phyloP scores from a whole-genome alignment of 30 jellyfish, hydroid and myxozoan species.

The Euphysa ruthae region DNA sequence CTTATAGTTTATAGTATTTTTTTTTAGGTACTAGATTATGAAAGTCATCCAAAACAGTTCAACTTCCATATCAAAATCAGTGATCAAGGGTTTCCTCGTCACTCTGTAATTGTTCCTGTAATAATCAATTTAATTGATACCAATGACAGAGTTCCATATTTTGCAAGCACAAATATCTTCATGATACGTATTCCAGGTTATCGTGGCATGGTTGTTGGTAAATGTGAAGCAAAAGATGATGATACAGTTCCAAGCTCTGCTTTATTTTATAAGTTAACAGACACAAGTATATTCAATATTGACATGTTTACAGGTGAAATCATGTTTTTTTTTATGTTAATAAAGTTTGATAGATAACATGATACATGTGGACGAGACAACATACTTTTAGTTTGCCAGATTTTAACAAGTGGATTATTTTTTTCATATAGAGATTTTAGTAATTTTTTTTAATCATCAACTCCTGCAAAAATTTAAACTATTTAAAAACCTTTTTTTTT shows the following conservation, averaged over 20 bases:
- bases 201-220: slow-evolving; percentile 47
- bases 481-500: too few relatives aligned
- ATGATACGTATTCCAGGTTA: slow-evolving; percentile 49
- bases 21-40: slow-evolving; percentile 80
- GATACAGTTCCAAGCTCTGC: slow-evolving; percentile 55
- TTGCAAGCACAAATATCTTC: slow-evolving; percentile 29
- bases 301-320: slow-evolving; percentile 50
- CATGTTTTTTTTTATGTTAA: too few relatives aligned
- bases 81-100: slow-evolving; percentile 66
- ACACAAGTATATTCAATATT: slow-evolving; percentile 30
- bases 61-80: slow-evolving; percentile 48
- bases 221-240: slow-evolving; percentile 63
- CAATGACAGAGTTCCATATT: slow-evolving; percentile 84
- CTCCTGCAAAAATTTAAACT: too few relatives aligned
- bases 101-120: slow-evolving; percentile 53
- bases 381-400: too few relatives aligned
- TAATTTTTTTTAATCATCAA: too few relatives aligned
- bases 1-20: too few relatives aligned
- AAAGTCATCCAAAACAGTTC: slow-evolving; percentile 28
- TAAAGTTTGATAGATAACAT: too few relatives aligned
- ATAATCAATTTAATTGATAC: slow-evolving; percentile 37
- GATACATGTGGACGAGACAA: too few relatives aligned
- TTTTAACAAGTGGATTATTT: too few relatives aligned
- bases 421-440: too few relatives aligned
- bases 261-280: slow-evolving; percentile 33